Evolutionary conservation across 2,113 vertebrate species (phyloP).

Genomic region (Laterallus jamaicensis): DNA sequence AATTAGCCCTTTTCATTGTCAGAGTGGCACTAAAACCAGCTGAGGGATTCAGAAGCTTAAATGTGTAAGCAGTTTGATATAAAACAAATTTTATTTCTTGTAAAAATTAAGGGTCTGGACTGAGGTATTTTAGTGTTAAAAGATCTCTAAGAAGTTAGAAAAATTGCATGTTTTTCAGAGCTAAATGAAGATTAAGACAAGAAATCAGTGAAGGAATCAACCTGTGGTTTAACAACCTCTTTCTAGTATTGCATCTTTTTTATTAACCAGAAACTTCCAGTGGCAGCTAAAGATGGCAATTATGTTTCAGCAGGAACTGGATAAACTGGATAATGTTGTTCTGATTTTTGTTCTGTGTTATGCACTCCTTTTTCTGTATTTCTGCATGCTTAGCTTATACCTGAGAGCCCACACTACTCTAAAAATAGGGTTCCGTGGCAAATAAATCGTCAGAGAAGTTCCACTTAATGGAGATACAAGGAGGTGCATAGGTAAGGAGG

Average conservation of each 20-base stretch:
- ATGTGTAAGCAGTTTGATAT: constrained; percentile 24
- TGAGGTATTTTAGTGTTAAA: constrained; percentile 15
- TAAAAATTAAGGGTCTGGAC: constrained; percentile 36
- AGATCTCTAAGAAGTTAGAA: not conserved
- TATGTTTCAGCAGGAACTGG: not conserved
- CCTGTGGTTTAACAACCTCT: not conserved
- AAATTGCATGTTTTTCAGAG: not conserved
- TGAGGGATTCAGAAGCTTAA: constrained; percentile 48
- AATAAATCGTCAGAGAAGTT: not conserved
- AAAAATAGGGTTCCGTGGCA: constrained; percentile 21
- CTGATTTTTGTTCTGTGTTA: not conserved
- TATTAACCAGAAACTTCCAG: not conserved
- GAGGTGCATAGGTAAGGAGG: not conserved
- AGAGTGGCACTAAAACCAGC: constrained; percentile 34
- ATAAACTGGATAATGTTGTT: not conserved
- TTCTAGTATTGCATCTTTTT: not conserved
- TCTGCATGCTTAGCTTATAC: not conserved
- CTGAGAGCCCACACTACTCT: not conserved
- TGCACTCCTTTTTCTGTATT: not conserved
- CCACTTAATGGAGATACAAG: not conserved
- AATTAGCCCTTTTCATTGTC: constrained; percentile 57
- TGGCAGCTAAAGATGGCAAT: not conserved
- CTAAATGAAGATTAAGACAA: not conserved
- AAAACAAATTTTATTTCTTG: constrained; percentile 47
- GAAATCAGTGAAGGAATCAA: not conserved